A percentile compares a stretch with the other conserved stretches of the same genome.
Conservation (phyloP, 1,140 invertebrate species). For the Lasioglossum albipes region DNA sequence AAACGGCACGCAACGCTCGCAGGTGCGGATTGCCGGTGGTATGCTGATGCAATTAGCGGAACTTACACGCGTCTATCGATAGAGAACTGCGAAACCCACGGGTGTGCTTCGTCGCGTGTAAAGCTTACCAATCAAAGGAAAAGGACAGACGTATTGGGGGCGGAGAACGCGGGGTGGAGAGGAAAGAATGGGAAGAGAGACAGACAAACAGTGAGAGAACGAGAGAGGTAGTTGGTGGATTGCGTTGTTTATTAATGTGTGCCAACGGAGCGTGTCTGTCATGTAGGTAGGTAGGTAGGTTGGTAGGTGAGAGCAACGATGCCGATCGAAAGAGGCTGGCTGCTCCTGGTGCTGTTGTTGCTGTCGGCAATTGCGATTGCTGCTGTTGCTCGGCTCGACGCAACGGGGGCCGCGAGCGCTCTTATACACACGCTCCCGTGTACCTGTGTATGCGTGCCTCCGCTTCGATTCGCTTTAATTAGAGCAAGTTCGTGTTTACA, state of each 20-base stretch:
- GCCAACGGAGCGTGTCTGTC: constrained; percentile 74
- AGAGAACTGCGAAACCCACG: constrained; percentile 26
- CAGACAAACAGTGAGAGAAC: neutral
- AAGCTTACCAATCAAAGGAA: constrained; percentile 16
- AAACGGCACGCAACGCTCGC: constrained; percentile 58
- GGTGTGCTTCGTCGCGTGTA: constrained; percentile 28
- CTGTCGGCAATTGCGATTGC: constrained; percentile 45
- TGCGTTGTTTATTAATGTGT: constrained; percentile 73
- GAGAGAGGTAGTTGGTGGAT: constrained; percentile 8
- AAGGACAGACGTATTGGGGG: constrained; percentile 8
- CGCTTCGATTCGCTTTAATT: constrained; percentile 75
- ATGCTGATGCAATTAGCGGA: constrained; percentile 76
- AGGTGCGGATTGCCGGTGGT: constrained; percentile 74
- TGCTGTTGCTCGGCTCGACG: constrained; percentile 35
- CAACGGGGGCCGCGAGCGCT: neutral
- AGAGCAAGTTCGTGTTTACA: constrained; percentile 74
- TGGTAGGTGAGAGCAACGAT: constrained; percentile 62
- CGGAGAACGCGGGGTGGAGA: neutral
- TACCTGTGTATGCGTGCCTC: constrained; percentile 12
- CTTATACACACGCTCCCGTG: neutral
- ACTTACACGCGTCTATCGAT: constrained; percentile 63
- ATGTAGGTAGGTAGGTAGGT: constrained; percentile 67
- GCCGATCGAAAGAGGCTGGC: constrained; percentile 53
- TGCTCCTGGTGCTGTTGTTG: constrained; percentile 25
- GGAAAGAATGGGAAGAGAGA: constrained; percentile 26